These are phyloP conservation scores for Antheraea mylitta DNA, from an alignment of 1,140 invertebrate genomes.

Conservation along the genomic window DNA sequence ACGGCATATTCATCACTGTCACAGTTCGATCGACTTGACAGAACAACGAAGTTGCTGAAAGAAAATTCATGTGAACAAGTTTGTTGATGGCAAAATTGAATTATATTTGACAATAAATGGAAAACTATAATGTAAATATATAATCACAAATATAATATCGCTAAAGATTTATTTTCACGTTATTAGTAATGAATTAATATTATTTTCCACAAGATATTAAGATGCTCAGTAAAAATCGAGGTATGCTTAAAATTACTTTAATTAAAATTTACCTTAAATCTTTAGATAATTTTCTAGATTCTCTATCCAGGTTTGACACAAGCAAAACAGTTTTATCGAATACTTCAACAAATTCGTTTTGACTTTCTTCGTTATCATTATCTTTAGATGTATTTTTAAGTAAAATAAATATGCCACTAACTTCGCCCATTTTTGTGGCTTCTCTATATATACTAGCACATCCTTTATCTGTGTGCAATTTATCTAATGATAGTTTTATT, in stretches of 20 bases:
- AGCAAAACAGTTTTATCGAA: conserved; percentile 25
- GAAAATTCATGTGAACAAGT: background rate
- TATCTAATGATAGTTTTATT: conserved; percentile 24
- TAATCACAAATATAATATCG: no score
- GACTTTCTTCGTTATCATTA: conserved; percentile 16
- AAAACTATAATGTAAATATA: no score
- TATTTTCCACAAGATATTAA: no score
- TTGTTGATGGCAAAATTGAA: background rate
- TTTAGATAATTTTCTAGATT: conserved; percentile 24
- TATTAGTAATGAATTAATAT: no score
- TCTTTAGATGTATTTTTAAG: conserved; percentile 12
- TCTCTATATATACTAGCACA: conserved; percentile 32
- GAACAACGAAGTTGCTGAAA: conserved; percentile 32
- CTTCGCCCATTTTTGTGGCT: conserved; percentile 28
- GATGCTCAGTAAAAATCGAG: no score
- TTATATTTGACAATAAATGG: no score
- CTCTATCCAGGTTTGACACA: conserved; percentile 31
- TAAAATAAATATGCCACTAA: conserved; percentile 39
- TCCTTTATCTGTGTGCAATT: conserved; percentile 30
- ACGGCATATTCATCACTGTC: conserved; percentile 24
- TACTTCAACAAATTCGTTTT: conserved; percentile 16
- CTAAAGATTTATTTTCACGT: no score
- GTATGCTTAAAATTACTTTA: background rate
- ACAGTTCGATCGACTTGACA: conserved; percentile 18
- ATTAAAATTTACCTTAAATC: conserved; percentile 19